phyloP scores from a whole-genome alignment of 2,113 vertebrate species.

The Leptodactylus fuscus region DNA sequence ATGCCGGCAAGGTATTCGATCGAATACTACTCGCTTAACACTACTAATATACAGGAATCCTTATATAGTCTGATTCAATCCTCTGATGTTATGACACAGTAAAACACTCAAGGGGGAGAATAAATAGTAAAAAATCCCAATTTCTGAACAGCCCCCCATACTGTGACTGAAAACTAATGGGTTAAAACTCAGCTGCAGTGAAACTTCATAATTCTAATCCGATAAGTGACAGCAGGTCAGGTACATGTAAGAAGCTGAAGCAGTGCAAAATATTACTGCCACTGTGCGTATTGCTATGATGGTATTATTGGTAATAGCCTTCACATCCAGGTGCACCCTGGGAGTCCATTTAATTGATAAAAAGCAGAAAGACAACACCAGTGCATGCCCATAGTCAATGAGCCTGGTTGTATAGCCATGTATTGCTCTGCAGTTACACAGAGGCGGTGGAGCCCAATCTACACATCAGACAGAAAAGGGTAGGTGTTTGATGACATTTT shows the following conservation, averaged over 20 bases:
- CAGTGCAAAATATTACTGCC: too few relatives aligned
- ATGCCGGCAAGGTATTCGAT: too few relatives aligned
- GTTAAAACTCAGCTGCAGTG: too few relatives aligned
- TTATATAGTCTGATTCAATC: too few relatives aligned
- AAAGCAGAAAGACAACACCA: background rate
- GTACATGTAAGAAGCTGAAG: background rate
- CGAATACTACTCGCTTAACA: too few relatives aligned
- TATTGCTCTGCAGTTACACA: background rate
- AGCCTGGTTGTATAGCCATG: background rate
- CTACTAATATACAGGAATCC: too few relatives aligned
- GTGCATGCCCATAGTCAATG: background rate
- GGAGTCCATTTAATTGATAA: background rate
- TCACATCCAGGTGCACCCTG: slow-evolving; percentile 11
- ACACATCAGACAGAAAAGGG: background rate
- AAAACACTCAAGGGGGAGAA: too few relatives aligned
- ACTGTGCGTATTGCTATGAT: background rate
- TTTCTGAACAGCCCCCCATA: too few relatives aligned
- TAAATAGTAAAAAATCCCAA: too few relatives aligned
- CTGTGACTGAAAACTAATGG: too few relatives aligned
- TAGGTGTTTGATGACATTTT: background rate
- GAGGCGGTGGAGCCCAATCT: background rate
- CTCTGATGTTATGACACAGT: too few relatives aligned
- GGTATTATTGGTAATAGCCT: background rate
- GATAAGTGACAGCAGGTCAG: background rate
- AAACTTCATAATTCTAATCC: background rate